Evolutionary conservation across 2,888 invertebrate genomes (phyloP).

Genomic region (Acleris holmiana): DNA sequence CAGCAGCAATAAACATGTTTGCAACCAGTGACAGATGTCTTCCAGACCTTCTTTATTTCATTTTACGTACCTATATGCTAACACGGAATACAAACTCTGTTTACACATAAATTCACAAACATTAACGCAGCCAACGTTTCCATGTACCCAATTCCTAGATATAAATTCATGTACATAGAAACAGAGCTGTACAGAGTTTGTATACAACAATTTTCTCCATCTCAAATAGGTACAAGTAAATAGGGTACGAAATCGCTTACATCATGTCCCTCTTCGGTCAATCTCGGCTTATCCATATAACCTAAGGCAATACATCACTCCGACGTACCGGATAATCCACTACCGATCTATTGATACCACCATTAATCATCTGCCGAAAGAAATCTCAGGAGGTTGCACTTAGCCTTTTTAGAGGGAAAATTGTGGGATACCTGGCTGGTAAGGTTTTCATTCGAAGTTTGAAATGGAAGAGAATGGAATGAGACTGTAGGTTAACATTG

Average conservation of each 20-base stretch:
- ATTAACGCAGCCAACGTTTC: too few relatives aligned
- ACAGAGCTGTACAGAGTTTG: too few relatives aligned
- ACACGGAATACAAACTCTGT: too few relatives aligned
- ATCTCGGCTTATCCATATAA: constrained; percentile 19
- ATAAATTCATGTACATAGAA: too few relatives aligned
- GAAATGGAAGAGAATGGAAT: neutral
- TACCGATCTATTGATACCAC: constrained; percentile 57
- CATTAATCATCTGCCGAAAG: constrained; percentile 62
- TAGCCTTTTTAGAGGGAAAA: constrained; percentile 2
- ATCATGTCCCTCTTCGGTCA: constrained; percentile 7
- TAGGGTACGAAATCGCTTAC: neutral
- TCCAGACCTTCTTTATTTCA: too few relatives aligned
- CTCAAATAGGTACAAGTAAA: neutral
- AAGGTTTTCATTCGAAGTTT: neutral
- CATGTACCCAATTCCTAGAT: too few relatives aligned
- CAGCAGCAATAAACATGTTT: too few relatives aligned
- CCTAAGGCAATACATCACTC: constrained; percentile 55
- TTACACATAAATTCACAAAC: too few relatives aligned
- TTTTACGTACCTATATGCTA: too few relatives aligned
- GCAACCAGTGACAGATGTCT: too few relatives aligned
- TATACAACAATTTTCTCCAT: too few relatives aligned
- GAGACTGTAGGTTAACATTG: too few relatives aligned
- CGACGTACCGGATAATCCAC: constrained; percentile 46
- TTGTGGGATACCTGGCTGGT: constrained; percentile 2
- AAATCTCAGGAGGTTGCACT: constrained; percentile 42